Conservation (phyloP, 2,888 invertebrate genomes). For the Rhopalosiphum nymphaeae region DNA sequence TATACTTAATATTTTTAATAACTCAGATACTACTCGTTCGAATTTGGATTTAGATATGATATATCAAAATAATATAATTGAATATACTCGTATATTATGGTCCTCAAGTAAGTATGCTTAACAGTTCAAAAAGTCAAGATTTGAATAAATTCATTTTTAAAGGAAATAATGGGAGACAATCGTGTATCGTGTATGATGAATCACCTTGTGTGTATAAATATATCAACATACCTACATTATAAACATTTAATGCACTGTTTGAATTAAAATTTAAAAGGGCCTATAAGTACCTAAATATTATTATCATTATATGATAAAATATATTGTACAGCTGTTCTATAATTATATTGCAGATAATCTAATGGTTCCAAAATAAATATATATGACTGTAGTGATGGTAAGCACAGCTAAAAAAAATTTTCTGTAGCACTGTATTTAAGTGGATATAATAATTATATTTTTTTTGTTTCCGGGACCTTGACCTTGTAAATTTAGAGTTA, state of each 20-base stretch:
- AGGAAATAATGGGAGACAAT: not conserved
- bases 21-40: not conserved
- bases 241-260: not conserved
- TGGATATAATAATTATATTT: not conserved
- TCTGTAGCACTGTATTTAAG: not conserved
- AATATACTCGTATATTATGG: not conserved
- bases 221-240: not conserved
- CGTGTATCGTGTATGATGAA: not conserved
- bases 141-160: not conserved
- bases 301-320: not conserved
- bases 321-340: not conserved
- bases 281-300: not conserved
- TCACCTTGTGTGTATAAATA: not conserved
- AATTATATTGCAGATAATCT: not conserved
- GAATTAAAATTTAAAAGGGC: not conserved
- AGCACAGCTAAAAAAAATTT: not conserved
- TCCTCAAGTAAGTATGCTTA: not conserved
- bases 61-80: not conserved
- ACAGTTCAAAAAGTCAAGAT: not conserved
- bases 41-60: too few relatives aligned
- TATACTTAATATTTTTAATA: not conserved
- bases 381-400: not conserved
- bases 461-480: not conserved
- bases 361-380: not conserved
- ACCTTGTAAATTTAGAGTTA: not conserved